These are phyloP conservation scores for Chaetodon trifasciatus DNA, from an alignment of 2,797 vertebrate species.

Conservation along the genomic window DNA sequence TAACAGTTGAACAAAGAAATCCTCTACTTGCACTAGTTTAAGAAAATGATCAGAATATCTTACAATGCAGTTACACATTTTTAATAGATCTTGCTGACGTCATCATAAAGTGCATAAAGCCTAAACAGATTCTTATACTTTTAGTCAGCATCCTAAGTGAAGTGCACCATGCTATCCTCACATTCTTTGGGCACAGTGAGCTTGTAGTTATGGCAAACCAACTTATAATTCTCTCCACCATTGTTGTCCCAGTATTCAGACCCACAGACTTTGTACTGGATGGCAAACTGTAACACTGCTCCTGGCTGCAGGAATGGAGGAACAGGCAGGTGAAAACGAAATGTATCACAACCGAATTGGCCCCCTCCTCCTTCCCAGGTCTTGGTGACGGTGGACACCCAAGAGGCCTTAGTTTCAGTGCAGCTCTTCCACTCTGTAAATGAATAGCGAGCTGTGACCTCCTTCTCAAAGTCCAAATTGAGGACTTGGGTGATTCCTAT, in stretches of 20 bases:
- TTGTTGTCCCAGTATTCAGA: slow-evolving; percentile 97
- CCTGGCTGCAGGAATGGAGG: slow-evolving; percentile 92
- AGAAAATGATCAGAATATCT: neutral
- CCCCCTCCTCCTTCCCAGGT: slow-evolving; percentile 60
- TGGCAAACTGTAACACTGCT: slow-evolving; percentile 92
- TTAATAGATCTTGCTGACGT: slow-evolving; percentile 7
- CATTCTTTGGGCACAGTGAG: slow-evolving; percentile 93
- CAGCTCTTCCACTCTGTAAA: slow-evolving; percentile 92
- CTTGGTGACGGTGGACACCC: slow-evolving; percentile 83
- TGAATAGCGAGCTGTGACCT: slow-evolving; percentile 90
- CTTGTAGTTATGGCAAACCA: slow-evolving; percentile 91
- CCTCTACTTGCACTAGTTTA: neutral
- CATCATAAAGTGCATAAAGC: slow-evolving; percentile 49
- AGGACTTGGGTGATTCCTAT: slow-evolving; percentile 91
- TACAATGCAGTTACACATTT: slow-evolving; percentile 22
- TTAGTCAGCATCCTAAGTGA: slow-evolving; percentile 84
- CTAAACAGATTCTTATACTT: slow-evolving; percentile 5
- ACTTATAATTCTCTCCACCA: slow-evolving; percentile 91
- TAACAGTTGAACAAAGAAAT: slow-evolving; percentile 16
- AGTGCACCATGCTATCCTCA: slow-evolving; percentile 97
- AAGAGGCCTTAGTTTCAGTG: slow-evolving; percentile 88
- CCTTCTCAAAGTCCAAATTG: slow-evolving; percentile 94
- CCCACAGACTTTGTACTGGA: slow-evolving; percentile 89
- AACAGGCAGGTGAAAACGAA: slow-evolving; percentile 93
- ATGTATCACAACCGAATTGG: slow-evolving; percentile 86